Evolutionary conservation across 2,888 invertebrate species (phyloP), one percentile per base, ranked within the genome.

Genomic region (Drosophila niveifrons): DNA sequence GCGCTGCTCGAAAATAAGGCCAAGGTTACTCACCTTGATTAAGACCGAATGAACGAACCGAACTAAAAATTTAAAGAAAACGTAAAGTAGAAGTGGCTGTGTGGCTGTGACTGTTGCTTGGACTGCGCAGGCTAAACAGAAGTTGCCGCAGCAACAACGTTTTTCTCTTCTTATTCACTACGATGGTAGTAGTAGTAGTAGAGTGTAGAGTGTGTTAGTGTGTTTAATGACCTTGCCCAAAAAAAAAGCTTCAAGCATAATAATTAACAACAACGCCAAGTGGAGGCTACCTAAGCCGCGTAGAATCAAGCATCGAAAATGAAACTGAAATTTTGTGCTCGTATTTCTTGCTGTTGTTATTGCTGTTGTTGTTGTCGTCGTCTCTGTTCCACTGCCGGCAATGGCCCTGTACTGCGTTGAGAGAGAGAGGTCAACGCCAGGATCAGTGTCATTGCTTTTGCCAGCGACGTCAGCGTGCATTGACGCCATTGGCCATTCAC

Each of bases 21-120:
- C 91, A 91, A 91, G 91, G 91, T 90, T 85, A 87, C 86, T 91
- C 89, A 90, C 91, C 91, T 90, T 90, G 90, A 90, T 90, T 90
- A 84, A 90, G 89, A 90, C 90, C 88, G 90, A 86, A 88, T 86
- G 83, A 82, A 57, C 64, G 57, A 74, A 51, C 72, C 70, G 79
- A 80, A 81, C 71, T 72, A 77, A 80, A 71, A 71, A 71, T 65
- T 76, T 73, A 75, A 78, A 78, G 83, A 75, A 78, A 55, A 63
- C 62, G 6, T 65, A 34, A 48, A 62, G 66, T 66, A 66, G 75
- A 75, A 72, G 74, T 64, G 43, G 61, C 72, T 56, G 39, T 44
- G 15, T 15, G 43, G 9, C 29, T 8, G 29, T 9, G 29, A 31
- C 29, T 31, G 29, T 31, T 23, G 23, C 23, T 23, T 23, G 23